These are phyloP conservation scores for Tympanuchus pallidicinctus DNA, from an alignment of 2,113 vertebrate genomes.

Conservation along the genomic window DNA sequence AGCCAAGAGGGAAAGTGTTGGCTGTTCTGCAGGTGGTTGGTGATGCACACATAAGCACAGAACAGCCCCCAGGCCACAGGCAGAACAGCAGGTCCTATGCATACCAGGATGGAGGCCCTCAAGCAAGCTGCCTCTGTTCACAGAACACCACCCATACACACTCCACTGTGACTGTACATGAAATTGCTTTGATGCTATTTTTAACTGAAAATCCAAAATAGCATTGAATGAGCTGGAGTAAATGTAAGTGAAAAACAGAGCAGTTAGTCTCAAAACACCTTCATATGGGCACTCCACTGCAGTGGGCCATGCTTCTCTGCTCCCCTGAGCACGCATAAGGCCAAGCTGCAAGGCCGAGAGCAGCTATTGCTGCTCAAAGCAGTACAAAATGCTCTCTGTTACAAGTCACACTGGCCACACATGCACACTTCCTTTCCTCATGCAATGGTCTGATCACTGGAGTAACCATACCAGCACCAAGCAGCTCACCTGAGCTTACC, in stretches of 20 bases:
- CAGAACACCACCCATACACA: not conserved
- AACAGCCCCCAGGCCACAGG: not conserved
- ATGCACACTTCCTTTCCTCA: not conserved
- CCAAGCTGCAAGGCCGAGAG: not conserved
- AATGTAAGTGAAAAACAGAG: not conserved
- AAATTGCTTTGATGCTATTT: not conserved
- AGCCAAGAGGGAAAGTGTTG: not conserved
- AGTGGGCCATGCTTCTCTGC: not conserved
- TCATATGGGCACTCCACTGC: not conserved
- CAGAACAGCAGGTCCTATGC: accelerated
- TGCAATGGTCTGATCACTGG: accelerated
- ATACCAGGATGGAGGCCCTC: not conserved
- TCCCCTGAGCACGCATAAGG: not conserved
- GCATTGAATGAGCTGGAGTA: not conserved
- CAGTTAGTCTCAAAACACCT: not conserved
- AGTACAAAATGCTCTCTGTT: not conserved
- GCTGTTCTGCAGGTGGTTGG: not conserved
- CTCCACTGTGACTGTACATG: not conserved
- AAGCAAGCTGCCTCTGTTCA: not conserved
- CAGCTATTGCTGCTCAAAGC: not conserved
- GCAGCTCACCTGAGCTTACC: not conserved
- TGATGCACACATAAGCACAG: not conserved
- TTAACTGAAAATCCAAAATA: not conserved
- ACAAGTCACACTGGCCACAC: not conserved
- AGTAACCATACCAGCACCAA: not conserved